phyloP scores from a whole-genome alignment of 2,113 vertebrate species.

The Mormyrus iriodes region DNA sequence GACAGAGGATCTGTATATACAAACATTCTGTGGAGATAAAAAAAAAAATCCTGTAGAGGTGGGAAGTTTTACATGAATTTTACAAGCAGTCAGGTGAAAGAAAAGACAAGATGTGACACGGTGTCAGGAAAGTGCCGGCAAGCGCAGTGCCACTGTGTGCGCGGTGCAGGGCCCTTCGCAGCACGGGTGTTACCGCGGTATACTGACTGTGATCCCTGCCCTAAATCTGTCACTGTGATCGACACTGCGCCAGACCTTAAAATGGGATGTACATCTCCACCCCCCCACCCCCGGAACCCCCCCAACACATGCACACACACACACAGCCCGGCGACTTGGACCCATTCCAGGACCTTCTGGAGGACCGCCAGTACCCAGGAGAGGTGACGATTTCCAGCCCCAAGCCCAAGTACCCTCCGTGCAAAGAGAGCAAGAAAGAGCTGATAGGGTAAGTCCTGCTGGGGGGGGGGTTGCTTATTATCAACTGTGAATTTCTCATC shows the following conservation, averaged over 20 bases:
- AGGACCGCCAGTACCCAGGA: slow-evolving; percentile 81
- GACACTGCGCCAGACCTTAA: not conserved
- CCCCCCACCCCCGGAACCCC: slow-evolving; percentile 25
- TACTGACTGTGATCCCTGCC: slow-evolving; percentile 3
- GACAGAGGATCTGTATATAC: not conserved
- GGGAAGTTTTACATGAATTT: not conserved
- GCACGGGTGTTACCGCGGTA: not conserved
- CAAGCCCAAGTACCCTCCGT: slow-evolving; percentile 89
- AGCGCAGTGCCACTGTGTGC: not conserved
- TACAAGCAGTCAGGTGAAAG: not conserved
- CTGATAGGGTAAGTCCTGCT: slow-evolving; percentile 85
- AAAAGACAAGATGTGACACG: not conserved
- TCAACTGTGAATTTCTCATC: not conserved
- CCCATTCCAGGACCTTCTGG: slow-evolving; percentile 89
- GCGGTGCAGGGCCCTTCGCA: not conserved
- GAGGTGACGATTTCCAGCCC: slow-evolving; percentile 87
- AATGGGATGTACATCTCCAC: slow-evolving; percentile 11
- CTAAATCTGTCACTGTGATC: slow-evolving; percentile 18
- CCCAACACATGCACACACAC: not conserved
- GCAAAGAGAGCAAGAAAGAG: slow-evolving; percentile 97
- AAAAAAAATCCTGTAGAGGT: not conserved
- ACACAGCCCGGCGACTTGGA: slow-evolving; percentile 82
- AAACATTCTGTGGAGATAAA: not conserved
- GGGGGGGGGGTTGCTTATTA: slow-evolving; percentile 18
- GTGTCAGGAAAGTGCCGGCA: not conserved